Conservation (phyloP, 37 sponge, comb jelly and placozoan species). For the Geodia barretti region DNA sequence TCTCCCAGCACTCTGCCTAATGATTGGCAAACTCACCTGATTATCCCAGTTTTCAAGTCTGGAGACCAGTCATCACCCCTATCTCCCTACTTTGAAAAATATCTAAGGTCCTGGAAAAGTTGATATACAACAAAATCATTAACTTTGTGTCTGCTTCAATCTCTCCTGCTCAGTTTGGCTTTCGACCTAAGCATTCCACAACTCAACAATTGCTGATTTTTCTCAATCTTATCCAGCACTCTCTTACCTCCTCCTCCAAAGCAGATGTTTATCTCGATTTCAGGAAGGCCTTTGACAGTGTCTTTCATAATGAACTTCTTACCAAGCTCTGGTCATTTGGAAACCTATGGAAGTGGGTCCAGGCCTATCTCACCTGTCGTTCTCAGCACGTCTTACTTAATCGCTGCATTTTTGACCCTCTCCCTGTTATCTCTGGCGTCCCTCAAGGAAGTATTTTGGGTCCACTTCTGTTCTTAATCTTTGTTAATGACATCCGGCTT, state of each 20-base stretch:
- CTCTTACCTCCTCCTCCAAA: background rate
- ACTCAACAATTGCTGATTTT: background rate
- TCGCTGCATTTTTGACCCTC: background rate
- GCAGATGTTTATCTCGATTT: background rate
- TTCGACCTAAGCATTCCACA: background rate
- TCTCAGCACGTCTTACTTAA: background rate
- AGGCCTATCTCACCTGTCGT: background rate
- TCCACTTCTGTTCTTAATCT: conserved; percentile 39
- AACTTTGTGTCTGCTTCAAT: background rate
- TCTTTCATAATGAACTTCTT: background rate
- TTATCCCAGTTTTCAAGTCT: background rate
- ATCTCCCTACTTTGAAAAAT: background rate
- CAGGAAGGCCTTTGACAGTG: background rate
- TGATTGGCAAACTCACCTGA: background rate
- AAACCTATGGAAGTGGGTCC: background rate
- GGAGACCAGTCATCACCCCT: background rate
- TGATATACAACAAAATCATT: background rate
- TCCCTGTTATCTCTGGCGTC: conserved; percentile 2
- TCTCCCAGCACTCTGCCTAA: background rate
- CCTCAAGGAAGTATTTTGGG: conserved; percentile 40
- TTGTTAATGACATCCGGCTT: background rate
- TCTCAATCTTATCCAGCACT: background rate
- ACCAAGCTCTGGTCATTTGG: background rate
- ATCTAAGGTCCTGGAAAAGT: background rate
- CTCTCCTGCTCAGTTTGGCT: background rate